phyloP scores from a whole-genome alignment of 1,140 invertebrate species.

The Drosophila quadrilineata region DNA sequence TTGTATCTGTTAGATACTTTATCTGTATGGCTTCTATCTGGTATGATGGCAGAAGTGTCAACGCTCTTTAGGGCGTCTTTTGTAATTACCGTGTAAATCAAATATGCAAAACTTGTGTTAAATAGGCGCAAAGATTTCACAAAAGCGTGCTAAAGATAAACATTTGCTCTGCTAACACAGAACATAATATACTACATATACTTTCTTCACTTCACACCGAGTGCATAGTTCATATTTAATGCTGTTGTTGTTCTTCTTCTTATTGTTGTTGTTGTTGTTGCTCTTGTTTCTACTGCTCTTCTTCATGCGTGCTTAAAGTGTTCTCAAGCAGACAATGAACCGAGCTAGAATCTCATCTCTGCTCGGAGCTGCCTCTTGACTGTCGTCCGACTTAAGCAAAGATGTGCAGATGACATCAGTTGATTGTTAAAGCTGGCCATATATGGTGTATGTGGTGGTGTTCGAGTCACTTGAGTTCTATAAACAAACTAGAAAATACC shows the following conservation, averaged over 20 bases:
- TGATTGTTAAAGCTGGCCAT: conserved; percentile 18
- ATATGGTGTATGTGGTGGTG: not conserved
- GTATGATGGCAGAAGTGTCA: conserved; percentile 39
- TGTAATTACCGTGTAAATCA: conserved; percentile 52
- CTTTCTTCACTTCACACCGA: too few relatives aligned
- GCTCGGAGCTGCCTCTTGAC: conserved; percentile 10
- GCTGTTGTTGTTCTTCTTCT: conserved; percentile 4
- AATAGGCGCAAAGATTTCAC: conserved; percentile 31
- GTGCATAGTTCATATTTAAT: conserved; percentile 27
- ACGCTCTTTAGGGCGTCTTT: conserved; percentile 22
- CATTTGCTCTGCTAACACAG: conserved; percentile 32
- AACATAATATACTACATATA: too few relatives aligned
- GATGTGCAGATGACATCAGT: conserved; percentile 42
- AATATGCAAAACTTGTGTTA: conserved; percentile 54
- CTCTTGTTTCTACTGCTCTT: conserved; percentile 23
- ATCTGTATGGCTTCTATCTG: not conserved
- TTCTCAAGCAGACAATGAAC: conserved; percentile 61
- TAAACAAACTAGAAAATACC: not conserved
- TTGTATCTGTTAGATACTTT: not conserved
- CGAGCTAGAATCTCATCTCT: too few relatives aligned
- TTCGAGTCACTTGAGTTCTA: not conserved
- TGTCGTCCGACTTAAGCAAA: not conserved
- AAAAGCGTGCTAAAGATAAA: conserved; percentile 45
- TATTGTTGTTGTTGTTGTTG: conserved; percentile 1
- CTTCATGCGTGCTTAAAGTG: too few relatives aligned